A percentile compares a stretch with the other conserved stretches of the same genome.
Conservation (phyloP, 2,797 vertebrate species). For the Buphagus erythrorhynchus region DNA sequence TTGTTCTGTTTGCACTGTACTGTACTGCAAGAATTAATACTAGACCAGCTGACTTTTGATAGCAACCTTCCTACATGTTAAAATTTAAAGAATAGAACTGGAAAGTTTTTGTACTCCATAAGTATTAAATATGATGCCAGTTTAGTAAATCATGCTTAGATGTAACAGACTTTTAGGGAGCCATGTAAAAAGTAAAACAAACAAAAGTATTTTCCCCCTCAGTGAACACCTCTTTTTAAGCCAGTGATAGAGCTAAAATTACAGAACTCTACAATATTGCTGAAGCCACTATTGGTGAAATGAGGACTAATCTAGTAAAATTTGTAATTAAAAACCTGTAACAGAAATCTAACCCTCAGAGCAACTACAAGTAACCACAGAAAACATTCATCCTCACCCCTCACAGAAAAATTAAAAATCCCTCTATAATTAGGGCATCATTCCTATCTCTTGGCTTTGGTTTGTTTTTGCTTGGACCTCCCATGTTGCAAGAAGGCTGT, state of each 20-base stretch:
- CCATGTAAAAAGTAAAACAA: not conserved
- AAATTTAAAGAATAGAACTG: not conserved
- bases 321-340: not conserved
- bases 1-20: not conserved
- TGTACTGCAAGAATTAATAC: not conserved
- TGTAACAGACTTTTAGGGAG: not conserved
- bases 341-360: not conserved
- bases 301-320: not conserved
- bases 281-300: not conserved
- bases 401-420: not conserved
- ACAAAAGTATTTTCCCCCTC: not conserved
- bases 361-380: not conserved
- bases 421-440: not conserved
- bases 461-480: not conserved
- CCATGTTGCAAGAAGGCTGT: not conserved
- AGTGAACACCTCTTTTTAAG: not conserved
- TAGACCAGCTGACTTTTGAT: not conserved
- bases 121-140: not conserved
- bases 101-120: not conserved
- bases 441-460: not conserved
- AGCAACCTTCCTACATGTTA: not conserved
- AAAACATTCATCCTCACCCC: not conserved
- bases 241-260: not conserved
- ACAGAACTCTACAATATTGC: not conserved
- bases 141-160: not conserved